Evolutionary conservation across 2,888 invertebrate species (phyloP).

Genomic region (Tipula vernalis): DNA sequence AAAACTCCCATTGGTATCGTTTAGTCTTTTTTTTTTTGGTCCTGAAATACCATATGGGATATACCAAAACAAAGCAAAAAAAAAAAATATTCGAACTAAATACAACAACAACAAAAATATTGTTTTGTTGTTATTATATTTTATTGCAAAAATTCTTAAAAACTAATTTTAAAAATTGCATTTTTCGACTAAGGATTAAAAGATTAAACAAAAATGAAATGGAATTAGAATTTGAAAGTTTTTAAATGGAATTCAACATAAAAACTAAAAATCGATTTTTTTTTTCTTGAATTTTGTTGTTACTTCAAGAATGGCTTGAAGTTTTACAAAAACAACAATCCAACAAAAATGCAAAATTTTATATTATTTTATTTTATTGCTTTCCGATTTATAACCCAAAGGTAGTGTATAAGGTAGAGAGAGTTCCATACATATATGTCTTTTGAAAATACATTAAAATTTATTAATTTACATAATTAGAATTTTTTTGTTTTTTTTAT

Average conservation of each 20-base stretch:
- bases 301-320: neutral
- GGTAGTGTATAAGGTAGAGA: neutral
- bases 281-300: neutral
- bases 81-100: no score
- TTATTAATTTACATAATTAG: conserved; percentile 4
- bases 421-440: neutral
- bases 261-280: neutral
- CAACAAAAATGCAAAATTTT: neutral
- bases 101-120: neutral
- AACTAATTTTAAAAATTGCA: neutral
- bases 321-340: neutral
- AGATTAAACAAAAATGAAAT: neutral
- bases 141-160: neutral
- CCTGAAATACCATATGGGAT: neutral
- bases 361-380: neutral
- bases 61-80: neutral
- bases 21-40: neutral
- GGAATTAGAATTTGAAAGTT: neutral
- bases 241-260: neutral
- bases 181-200: neutral
- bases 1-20: neutral
- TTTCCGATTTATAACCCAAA: neutral
- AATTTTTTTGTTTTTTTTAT: neutral
- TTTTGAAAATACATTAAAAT: neutral
- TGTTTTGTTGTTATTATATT: neutral